Conservation (phyloP, 1,140 invertebrate genomes). For the Melitaea cinxia region DNA sequence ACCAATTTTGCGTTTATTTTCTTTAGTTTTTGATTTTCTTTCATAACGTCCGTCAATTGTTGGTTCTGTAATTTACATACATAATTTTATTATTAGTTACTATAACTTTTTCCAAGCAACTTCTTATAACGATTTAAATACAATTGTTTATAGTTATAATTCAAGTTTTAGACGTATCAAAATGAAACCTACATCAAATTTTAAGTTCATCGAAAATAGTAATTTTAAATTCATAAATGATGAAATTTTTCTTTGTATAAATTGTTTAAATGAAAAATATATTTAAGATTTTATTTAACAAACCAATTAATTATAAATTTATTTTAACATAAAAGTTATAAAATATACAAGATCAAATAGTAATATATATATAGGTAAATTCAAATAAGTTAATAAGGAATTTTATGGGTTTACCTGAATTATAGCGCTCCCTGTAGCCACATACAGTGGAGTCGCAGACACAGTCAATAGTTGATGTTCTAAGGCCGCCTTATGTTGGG, state of each 20-base stretch:
- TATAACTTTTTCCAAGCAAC: not conserved
- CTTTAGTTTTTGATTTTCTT: conserved; percentile 72
- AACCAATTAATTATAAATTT: too few relatives aligned
- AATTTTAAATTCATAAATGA: too few relatives aligned
- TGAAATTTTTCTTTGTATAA: too few relatives aligned
- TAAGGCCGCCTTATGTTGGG: conserved; percentile 52
- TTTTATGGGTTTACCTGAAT: conserved; percentile 56
- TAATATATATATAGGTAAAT: not conserved
- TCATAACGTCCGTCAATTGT: conserved; percentile 69
- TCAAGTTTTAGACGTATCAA: too few relatives aligned
- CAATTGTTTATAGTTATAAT: too few relatives aligned
- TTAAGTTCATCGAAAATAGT: too few relatives aligned
- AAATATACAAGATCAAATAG: too few relatives aligned
- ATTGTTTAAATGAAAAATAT: too few relatives aligned
- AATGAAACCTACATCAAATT: too few relatives aligned
- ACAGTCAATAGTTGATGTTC: conserved; percentile 49
- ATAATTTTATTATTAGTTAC: not conserved
- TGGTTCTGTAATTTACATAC: conserved; percentile 57
- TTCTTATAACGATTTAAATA: too few relatives aligned
- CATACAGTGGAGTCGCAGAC: conserved; percentile 43
- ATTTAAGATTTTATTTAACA: too few relatives aligned
- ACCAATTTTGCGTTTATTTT: conserved; percentile 67
- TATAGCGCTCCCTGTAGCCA: conserved; percentile 71
- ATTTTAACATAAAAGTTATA: too few relatives aligned
- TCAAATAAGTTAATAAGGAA: not conserved